Conservation (phyloP, 2,888 invertebrate species). For the Ptilodon capucinus region DNA sequence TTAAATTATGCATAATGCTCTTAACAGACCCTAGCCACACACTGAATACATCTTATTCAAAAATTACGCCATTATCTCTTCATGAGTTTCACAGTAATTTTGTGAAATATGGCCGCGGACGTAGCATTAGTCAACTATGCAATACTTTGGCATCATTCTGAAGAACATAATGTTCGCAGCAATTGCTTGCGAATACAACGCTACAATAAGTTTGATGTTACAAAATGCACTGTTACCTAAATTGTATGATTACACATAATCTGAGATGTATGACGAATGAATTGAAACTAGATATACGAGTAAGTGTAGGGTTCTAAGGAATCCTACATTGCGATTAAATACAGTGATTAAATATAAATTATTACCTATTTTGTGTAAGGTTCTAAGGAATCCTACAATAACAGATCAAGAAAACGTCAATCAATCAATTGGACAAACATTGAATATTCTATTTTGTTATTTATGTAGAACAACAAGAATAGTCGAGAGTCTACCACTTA, state of each 20-base stretch:
- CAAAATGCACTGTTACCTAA: not conserved
- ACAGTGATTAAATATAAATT: too few species aligned
- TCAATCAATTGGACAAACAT: too few species aligned
- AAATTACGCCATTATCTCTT: constrained; percentile 5
- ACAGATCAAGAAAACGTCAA: too few species aligned
- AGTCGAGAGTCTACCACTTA: too few species aligned
- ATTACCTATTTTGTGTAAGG: too few species aligned
- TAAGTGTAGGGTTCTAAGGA: too few species aligned
- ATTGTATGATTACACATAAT: not conserved
- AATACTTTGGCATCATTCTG: not conserved
- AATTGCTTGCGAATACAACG: not conserved
- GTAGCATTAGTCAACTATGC: not conserved
- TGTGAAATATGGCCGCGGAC: not conserved
- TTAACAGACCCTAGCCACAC: not conserved
- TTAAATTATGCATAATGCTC: not conserved
- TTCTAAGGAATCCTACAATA: too few species aligned
- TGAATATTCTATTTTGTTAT: too few species aligned
- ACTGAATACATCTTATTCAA: not conserved
- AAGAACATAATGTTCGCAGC: not conserved
- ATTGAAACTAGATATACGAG: too few species aligned
- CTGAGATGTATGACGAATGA: too few species aligned
- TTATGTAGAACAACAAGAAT: too few species aligned
- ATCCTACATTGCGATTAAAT: too few species aligned
- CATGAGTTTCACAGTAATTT: constrained; percentile 14
- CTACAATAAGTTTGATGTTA: not conserved